These are phyloP conservation scores for Ditula angustiorana DNA, from an alignment of 2,888 invertebrate species.

Conservation along the genomic window DNA sequence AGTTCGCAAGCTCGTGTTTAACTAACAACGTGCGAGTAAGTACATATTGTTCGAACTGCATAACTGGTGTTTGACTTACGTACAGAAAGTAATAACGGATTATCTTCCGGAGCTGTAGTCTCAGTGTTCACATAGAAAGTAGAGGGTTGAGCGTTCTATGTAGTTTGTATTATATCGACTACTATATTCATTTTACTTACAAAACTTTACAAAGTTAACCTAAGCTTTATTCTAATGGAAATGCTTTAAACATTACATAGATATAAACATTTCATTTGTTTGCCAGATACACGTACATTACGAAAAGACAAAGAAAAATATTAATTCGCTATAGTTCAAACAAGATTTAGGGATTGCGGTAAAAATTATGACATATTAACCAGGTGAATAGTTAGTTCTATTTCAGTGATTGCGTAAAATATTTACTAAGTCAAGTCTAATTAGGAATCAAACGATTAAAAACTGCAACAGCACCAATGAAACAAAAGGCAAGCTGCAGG, in stretches of 20 bases:
- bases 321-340: no score
- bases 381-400: no score
- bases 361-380: no score
- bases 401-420: neutral
- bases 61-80: neutral
- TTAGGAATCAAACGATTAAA: neutral
- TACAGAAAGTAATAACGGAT: neutral
- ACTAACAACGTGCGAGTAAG: neutral
- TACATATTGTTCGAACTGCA: conserved; percentile 3
- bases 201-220: no score
- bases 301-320: no score
- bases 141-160: neutral
- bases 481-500: neutral
- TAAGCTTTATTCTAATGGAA: no score
- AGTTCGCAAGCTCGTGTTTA: neutral
- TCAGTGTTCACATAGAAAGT: neutral
- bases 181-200: no score
- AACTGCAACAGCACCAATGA: neutral
- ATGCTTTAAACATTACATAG: no score
- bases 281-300: no score
- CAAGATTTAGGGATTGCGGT: no score
- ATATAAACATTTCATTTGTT: no score
- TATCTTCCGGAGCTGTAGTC: neutral
- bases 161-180: no score
- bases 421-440: neutral